Conservation (phyloP, 2,888 invertebrate genomes). For the Timema podura region DNA sequence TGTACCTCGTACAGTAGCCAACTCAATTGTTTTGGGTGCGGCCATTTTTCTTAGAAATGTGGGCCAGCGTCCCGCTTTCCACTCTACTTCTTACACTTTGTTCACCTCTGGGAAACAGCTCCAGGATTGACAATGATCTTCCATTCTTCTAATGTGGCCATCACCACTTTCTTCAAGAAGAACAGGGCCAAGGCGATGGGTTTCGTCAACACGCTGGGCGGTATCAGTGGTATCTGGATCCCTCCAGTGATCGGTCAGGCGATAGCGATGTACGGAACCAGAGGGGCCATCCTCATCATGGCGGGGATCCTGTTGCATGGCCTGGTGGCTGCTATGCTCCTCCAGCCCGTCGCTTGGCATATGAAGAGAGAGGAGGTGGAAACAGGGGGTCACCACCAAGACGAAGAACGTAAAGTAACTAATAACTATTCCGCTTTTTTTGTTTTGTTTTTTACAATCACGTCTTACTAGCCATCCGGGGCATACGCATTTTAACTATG, state of each 20-base stretch:
- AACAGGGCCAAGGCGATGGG: constrained; percentile 16
- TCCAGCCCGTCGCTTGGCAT: constrained; percentile 8
- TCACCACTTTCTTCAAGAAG: constrained; percentile 15
- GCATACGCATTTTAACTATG: too few relatives aligned
- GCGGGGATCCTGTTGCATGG: constrained; percentile 3
- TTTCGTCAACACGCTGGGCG: constrained; percentile 8
- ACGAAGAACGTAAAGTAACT: too few relatives aligned
- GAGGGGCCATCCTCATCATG: constrained; percentile 9
- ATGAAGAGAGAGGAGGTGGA: not conserved
- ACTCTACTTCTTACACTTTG: too few relatives aligned
- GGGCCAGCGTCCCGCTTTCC: too few relatives aligned
- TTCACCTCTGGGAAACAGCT: not conserved
- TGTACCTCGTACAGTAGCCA: too few relatives aligned
- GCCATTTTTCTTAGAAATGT: too few relatives aligned
- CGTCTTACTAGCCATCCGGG: too few relatives aligned
- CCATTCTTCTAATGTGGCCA: not conserved
- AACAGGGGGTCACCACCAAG: too few relatives aligned
- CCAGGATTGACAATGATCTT: not conserved
- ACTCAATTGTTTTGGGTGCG: too few relatives aligned
- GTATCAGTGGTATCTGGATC: not conserved
- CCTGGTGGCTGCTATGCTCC: constrained; percentile 1
- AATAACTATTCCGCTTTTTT: too few relatives aligned
- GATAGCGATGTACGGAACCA: not conserved
- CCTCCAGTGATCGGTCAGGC: not conserved
- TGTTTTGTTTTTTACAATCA: too few relatives aligned